These are phyloP conservation scores for Lasius fuliginosus DNA, from an alignment of 2,888 invertebrate genomes.

Conservation along the genomic window DNA sequence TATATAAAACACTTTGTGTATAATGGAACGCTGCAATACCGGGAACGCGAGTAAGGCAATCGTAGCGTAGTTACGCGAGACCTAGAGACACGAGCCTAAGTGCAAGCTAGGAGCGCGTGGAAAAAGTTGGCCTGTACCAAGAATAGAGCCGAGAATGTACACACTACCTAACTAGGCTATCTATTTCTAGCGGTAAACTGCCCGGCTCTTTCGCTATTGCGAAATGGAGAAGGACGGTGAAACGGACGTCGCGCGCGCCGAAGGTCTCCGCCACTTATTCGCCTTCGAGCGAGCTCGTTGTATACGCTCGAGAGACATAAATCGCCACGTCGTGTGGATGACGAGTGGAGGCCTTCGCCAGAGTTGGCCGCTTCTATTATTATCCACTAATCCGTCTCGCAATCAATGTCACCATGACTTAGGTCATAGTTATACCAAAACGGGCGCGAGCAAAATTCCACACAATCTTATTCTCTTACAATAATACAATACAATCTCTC, in stretches of 20 bases:
- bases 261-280: conserved; percentile 70
- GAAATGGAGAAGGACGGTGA: conserved; percentile 72
- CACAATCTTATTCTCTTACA: not conserved
- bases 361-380: conserved; percentile 62
- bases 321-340: conserved; percentile 59
- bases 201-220: conserved; percentile 71
- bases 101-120: conserved; percentile 68
- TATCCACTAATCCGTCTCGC: conserved; percentile 50
- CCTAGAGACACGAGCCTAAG: conserved; percentile 54
- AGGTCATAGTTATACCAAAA: conserved; percentile 32
- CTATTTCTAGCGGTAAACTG: conserved; percentile 78
- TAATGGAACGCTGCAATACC: conserved; percentile 63
- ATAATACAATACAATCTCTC: not conserved
- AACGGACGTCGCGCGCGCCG: conserved; percentile 63
- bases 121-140: conserved; percentile 72
- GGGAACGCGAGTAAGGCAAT: conserved; percentile 63
- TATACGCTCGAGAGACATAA: conserved; percentile 62
- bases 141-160: conserved; percentile 77
- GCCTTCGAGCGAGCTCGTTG: conserved; percentile 36
- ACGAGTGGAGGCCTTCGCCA: conserved; percentile 61
- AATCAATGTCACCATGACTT: conserved; percentile 41
- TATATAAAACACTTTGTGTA: conserved; percentile 46
- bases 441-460: not conserved
- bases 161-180: conserved; percentile 79
- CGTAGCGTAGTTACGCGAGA: conserved; percentile 63